These are phyloP conservation scores for Sinosuthora webbiana DNA, from an alignment of 2,113 vertebrate species.

Conservation along the genomic window DNA sequence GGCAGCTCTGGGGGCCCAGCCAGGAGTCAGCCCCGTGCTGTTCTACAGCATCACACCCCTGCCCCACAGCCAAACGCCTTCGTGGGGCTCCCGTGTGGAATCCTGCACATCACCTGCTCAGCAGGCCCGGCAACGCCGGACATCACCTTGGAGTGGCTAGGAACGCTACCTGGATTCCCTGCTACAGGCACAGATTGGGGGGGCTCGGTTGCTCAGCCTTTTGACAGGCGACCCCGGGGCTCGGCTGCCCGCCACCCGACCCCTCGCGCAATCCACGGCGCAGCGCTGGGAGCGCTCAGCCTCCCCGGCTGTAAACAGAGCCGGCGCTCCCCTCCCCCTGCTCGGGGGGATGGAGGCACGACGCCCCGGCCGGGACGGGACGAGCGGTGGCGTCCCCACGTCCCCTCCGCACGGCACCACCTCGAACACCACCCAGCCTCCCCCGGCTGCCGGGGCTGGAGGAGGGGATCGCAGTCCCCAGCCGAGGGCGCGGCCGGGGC, in stretches of 20 bases:
- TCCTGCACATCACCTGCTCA: background rate
- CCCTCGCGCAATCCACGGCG: background rate
- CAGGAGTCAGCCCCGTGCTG: rapidly evolving
- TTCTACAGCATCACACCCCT: background rate
- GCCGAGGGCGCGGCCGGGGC: background rate
- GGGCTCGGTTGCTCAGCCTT: background rate
- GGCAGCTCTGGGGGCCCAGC: background rate
- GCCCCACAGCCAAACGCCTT: background rate
- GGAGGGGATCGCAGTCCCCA: background rate
- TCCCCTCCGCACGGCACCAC: background rate
- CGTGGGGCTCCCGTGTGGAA: background rate
- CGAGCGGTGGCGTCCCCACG: background rate
- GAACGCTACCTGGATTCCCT: background rate
- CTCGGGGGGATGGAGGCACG: background rate
- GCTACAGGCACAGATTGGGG: background rate
- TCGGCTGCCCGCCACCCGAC: background rate
- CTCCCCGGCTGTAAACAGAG: background rate
- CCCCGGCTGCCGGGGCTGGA: background rate
- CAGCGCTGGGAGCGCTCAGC: background rate
- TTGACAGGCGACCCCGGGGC: background rate
- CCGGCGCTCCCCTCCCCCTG: background rate
- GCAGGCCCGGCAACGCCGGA: background rate
- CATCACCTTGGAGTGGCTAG: background rate
- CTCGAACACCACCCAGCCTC: background rate
- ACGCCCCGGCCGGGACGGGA: background rate